Percentiles rank a stretch among this genome's conserved stretches.
Evolutionary conservation across 2,797 vertebrate genomes (phyloP).

Genomic region (Premnoplex brunnescens): DNA sequence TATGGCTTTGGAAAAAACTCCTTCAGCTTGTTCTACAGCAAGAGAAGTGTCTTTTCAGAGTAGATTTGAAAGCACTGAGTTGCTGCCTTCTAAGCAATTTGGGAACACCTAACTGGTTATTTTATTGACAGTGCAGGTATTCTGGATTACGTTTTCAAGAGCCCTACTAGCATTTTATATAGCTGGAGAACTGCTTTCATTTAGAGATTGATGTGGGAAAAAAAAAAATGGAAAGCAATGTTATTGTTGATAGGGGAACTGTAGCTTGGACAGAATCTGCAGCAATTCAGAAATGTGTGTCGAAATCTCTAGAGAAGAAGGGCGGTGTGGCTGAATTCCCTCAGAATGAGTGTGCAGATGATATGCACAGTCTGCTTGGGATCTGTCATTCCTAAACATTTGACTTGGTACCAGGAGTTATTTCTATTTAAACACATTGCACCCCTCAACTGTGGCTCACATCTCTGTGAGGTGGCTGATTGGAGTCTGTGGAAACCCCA

Average conservation of each 20-base stretch:
- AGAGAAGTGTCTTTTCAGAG: not conserved
- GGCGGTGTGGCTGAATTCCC: not conserved
- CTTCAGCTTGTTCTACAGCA: not conserved
- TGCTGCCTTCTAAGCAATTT: not conserved
- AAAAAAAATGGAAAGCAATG: not conserved
- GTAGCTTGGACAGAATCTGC: not conserved
- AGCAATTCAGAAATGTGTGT: not conserved
- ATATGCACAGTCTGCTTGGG: not conserved
- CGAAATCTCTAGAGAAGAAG: not conserved
- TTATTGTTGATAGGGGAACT: not conserved
- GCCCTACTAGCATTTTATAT: not conserved
- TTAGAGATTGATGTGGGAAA: not conserved
- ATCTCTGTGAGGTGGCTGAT: not conserved
- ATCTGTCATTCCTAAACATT: not conserved
- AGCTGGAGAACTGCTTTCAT: not conserved
- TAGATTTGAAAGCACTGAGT: not conserved
- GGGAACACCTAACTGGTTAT: not conserved
- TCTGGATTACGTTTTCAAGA: not conserved
- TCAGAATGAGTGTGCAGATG: not conserved
- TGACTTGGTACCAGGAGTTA: not conserved
- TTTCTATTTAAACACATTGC: not conserved
- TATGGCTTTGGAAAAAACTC: not conserved
- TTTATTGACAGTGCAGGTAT: not conserved
- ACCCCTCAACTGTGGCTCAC: accelerated
- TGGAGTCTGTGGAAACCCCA: not conserved